Base-by-base conservation (phyloP, 2,888 invertebrate species). In the Orthosia incerta region DNA sequence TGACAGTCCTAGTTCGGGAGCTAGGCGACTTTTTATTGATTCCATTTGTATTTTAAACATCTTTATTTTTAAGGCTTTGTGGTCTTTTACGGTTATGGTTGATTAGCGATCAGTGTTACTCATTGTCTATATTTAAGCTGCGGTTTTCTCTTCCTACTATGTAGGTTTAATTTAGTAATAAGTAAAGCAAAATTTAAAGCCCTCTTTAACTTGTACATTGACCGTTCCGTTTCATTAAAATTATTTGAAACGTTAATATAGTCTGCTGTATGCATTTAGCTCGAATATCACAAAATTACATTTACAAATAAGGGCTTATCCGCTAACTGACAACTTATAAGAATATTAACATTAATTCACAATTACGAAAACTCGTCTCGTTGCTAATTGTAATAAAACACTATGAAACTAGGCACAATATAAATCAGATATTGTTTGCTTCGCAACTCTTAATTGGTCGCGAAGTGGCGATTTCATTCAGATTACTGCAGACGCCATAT, bases 351-450 rank as follows among this genome's bases (percentile, higher is more conserved):
- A 85, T 85, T 82, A 80, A 87, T 87, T 87, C 84, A 88, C 84
- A 85, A 87, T 89, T 87, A 87, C 83, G 84, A 86, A 85, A 90
- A 84, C 79, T 78, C 83, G 81, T 74, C 73, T 76, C 71, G 74
- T 76, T 60, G 74, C 78, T 87, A 86, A 88, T 88, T 90, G 86
- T 89, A 90, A 90, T 89, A 89, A 87, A 90, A 85, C 78, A 86
- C 84, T 89, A 86, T 82, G 83, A 89, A 89, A 88, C 87, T 83
- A 87, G 86, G 75, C 84, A 87, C 86, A 84, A 86, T 89, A 91
- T 92, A 91, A 92, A 92, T 92, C 91, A 89, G 89, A 87, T 87
- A 89, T 88, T 85, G 88, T 86, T 89, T 88, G 87, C 89, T 88
- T 87, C 87, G 85, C 87, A 91, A 90, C 76, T 70, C 88, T 89